Evolutionary conservation across 2,888 invertebrate species (phyloP).

Genomic region (Pimpla rufipes): DNA sequence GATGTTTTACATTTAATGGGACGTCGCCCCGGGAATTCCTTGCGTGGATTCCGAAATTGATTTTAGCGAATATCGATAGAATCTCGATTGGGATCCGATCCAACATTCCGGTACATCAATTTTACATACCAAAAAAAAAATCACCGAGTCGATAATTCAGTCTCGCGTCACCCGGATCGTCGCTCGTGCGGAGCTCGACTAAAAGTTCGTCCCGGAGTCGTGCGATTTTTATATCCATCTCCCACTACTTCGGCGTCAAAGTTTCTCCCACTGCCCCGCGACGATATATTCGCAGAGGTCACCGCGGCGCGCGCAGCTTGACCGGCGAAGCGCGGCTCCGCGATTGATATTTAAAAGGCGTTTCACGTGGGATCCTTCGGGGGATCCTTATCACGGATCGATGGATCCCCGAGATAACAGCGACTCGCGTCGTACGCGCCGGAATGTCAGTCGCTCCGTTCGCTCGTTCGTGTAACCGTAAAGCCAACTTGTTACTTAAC

Average conservation of each 20-base stretch:
- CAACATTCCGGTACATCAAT: too few species aligned
- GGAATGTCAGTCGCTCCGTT: constrained; percentile 4
- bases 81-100: too few species aligned
- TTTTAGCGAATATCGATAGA: too few species aligned
- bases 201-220: neutral
- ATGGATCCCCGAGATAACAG: constrained; percentile 10
- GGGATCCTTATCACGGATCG: constrained; percentile 32
- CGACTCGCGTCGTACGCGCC: constrained; percentile 2
- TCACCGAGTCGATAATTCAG: neutral
- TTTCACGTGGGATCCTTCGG: constrained; percentile 15
- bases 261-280: constrained; percentile 14
- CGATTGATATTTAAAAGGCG: neutral
- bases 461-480: constrained; percentile 3
- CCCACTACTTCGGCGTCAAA: constrained; percentile 8
- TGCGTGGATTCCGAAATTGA: too few species aligned
- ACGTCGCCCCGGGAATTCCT: too few species aligned
- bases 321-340: neutral
- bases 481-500: constrained; percentile 42
- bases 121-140: neutral
- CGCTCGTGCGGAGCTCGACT: constrained; percentile 20
- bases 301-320: constrained; percentile 24
- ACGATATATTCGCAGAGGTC: neutral
- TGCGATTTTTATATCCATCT: constrained; percentile 23
- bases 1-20: constrained; percentile 2
- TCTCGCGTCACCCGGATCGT: neutral